Conservation (phyloP, 2,888 invertebrate species). For the Cephus pulcher region DNA sequence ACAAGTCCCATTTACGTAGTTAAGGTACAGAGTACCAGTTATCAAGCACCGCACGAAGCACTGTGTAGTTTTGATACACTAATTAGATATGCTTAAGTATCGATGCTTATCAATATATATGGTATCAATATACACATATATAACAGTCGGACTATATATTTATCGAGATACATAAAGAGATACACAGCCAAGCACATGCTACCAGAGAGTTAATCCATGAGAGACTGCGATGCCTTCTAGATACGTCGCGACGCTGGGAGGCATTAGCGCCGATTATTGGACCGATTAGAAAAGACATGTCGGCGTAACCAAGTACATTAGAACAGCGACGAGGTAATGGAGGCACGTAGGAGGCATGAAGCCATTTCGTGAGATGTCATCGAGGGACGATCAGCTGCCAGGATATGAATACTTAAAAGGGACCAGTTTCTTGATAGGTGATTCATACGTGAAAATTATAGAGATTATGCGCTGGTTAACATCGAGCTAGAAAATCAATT, state of each 20-base stretch:
- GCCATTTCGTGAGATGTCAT: background rate
- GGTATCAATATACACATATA: background rate
- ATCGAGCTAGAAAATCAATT: background rate
- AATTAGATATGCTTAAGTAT: background rate
- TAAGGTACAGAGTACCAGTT: background rate
- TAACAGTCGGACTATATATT: background rate
- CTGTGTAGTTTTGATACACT: background rate
- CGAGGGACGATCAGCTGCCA: background rate
- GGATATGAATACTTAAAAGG: background rate
- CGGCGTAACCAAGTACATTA: conserved; percentile 1
- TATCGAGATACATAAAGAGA: background rate
- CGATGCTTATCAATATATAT: background rate
- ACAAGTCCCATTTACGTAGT: background rate
- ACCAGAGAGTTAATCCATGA: conserved; percentile 2
- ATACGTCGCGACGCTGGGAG: background rate
- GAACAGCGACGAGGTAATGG: background rate
- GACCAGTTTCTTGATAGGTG: background rate
- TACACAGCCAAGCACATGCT: background rate
- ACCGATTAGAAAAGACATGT: background rate
- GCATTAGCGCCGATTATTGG: conserved; percentile 8
- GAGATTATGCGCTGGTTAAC: background rate
- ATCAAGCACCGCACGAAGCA: background rate
- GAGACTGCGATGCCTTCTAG: background rate
- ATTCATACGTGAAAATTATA: background rate
- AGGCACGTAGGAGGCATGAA: background rate